Percentiles rank a stretch among this genome's conserved stretches.
phyloP scores from a whole-genome alignment of 92 coral and sea anemone genomes.

The Epizoanthus scotinus region DNA sequence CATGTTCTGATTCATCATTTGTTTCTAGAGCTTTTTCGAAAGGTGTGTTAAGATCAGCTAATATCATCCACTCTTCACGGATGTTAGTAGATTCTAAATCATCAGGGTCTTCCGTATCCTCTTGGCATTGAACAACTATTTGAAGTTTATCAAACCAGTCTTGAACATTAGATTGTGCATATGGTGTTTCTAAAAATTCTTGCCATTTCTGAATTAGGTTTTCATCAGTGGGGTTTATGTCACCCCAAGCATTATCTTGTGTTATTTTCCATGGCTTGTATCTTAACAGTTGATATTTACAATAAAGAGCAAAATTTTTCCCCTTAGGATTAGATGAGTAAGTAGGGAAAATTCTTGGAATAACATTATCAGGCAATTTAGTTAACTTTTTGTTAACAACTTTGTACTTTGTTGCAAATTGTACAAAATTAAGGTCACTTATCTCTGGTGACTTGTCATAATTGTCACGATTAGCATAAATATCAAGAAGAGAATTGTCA shows the following conservation, averaged over 20 bases:
- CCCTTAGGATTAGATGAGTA: slow-evolving; percentile 72
- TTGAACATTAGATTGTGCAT: slow-evolving; percentile 66
- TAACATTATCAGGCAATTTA: slow-evolving; percentile 57
- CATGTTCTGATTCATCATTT: slow-evolving; percentile 8
- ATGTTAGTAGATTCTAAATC: slow-evolving; percentile 27
- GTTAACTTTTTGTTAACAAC: slow-evolving; percentile 58
- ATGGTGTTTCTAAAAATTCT: slow-evolving; percentile 65
- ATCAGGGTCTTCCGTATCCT: slow-evolving; percentile 35
- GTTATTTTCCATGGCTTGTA: slow-evolving; percentile 69
- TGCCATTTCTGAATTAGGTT: slow-evolving; percentile 58
- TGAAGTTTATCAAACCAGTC: slow-evolving; percentile 79
- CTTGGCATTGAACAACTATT: slow-evolving; percentile 55
- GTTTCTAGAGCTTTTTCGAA: slow-evolving; percentile 24
- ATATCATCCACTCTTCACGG: slow-evolving; percentile 65
- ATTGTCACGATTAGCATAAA: slow-evolving; percentile 58
- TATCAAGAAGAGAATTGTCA: slow-evolving; percentile 67
- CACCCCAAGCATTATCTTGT: slow-evolving; percentile 21
- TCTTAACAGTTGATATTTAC: slow-evolving; percentile 59
- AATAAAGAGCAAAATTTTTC: slow-evolving; percentile 55
- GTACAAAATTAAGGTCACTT: slow-evolving; percentile 49
- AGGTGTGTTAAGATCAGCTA: slow-evolving; percentile 49
- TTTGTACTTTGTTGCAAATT: slow-evolving; percentile 66
- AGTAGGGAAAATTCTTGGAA: too few relatives aligned
- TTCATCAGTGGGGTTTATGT: slow-evolving; percentile 67
- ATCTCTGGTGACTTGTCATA: slow-evolving; percentile 44